Evolutionary conservation across 2,113 vertebrate genomes (phyloP).

Genomic region (Ploceus nigricollis): DNA sequence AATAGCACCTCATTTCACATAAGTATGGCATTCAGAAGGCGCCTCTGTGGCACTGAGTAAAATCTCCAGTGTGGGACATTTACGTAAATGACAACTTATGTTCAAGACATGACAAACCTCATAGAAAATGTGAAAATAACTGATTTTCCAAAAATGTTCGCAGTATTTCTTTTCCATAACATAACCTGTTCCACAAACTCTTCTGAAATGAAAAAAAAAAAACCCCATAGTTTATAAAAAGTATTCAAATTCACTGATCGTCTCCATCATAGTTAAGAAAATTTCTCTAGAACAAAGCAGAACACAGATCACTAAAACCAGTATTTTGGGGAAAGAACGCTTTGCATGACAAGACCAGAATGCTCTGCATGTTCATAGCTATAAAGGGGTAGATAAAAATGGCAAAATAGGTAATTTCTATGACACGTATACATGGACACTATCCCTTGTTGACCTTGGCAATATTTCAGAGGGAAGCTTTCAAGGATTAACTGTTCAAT

Average conservation of each 20-base stretch:
- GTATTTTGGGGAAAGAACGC: not conserved
- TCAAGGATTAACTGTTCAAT: constrained; percentile 60
- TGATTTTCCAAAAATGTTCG: not conserved
- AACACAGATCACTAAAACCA: not conserved
- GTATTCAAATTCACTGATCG: not conserved
- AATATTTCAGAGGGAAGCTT: constrained; percentile 51
- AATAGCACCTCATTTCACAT: not conserved
- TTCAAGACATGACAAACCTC: not conserved
- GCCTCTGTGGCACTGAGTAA: not conserved
- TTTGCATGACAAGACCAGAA: not conserved
- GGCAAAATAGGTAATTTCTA: constrained; percentile 30
- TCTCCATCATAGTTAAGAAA: not conserved
- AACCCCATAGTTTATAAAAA: not conserved
- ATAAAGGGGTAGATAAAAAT: not conserved
- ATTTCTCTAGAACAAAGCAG: not conserved
- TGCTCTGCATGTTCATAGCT: not conserved
- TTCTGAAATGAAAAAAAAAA: not conserved
- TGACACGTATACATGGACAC: not conserved
- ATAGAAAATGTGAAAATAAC: not conserved
- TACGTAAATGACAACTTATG: fast-evolving
- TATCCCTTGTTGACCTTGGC: constrained; percentile 45
- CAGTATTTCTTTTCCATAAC: not conserved
- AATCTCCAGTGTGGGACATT: not conserved
- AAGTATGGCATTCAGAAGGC: not conserved
- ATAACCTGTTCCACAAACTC: not conserved